phyloP scores from a whole-genome alignment of 2,797 vertebrate species.

The Sebastes diploproa region DNA sequence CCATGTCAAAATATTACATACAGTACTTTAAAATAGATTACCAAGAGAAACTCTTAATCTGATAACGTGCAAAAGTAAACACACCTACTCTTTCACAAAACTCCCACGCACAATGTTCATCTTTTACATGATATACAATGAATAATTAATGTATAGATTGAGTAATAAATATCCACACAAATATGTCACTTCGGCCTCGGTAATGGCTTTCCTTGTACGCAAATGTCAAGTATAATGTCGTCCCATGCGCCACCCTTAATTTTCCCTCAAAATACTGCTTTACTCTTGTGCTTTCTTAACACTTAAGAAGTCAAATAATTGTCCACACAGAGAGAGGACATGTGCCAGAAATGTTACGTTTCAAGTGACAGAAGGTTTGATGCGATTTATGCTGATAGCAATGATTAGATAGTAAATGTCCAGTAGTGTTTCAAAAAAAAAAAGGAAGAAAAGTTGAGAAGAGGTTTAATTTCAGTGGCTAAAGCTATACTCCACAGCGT shows the following conservation, averaged over 20 bases:
- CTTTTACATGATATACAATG: slow-evolving; percentile 77
- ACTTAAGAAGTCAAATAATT: slow-evolving; percentile 37
- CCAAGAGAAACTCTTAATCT: slow-evolving; percentile 62
- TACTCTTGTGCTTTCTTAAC: slow-evolving; percentile 40
- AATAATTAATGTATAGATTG: slow-evolving; percentile 74
- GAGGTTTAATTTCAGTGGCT: slow-evolving; percentile 43
- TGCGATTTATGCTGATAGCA: slow-evolving; percentile 25
- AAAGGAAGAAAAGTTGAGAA: slow-evolving; percentile 20
- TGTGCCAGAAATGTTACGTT: slow-evolving; percentile 18
- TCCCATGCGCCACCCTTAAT: slow-evolving; percentile 55
- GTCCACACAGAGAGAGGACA: slow-evolving; percentile 21
- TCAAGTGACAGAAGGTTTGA: slow-evolving; percentile 29
- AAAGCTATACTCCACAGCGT: slow-evolving; percentile 68
- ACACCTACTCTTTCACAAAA: slow-evolving; percentile 72
- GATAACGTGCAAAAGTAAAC: slow-evolving; percentile 77
- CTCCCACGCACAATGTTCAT: slow-evolving; percentile 73
- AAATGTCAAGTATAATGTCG: slow-evolving; percentile 44
- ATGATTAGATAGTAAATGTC: slow-evolving; percentile 35
- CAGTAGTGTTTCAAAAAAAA: slow-evolving; percentile 11
- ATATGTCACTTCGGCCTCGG: slow-evolving; percentile 28
- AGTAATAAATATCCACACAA: slow-evolving; percentile 79
- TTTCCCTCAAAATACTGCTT: slow-evolving; percentile 12
- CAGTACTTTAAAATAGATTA: slow-evolving; percentile 73
- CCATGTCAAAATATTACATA: slow-evolving; percentile 74
- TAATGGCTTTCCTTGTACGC: slow-evolving; percentile 40